Conservation (phyloP, 2,797 vertebrate species). For the Brachymystax lenok region DNA sequence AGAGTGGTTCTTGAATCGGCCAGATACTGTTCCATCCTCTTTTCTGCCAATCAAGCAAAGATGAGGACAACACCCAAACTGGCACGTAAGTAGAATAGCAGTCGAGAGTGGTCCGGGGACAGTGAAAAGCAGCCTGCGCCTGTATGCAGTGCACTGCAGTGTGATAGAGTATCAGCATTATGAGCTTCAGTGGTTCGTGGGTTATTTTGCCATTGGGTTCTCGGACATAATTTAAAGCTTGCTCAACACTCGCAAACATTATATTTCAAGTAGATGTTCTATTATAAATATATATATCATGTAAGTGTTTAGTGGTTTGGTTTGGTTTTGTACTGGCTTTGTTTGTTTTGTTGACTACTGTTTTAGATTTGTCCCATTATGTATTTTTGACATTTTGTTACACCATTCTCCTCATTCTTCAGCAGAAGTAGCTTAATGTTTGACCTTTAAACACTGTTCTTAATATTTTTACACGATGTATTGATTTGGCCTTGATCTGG, state of each 20-base stretch:
- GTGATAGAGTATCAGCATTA: constrained; percentile 51
- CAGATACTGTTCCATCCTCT: constrained; percentile 51
- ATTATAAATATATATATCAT: not conserved
- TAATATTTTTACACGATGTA: too few relatives aligned
- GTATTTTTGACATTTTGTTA: not conserved
- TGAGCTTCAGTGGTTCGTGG: constrained; percentile 37
- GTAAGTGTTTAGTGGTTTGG: not conserved
- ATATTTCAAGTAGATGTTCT: not conserved
- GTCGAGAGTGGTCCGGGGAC: not conserved
- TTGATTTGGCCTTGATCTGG: not conserved
- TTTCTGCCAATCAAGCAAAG: constrained; percentile 84
- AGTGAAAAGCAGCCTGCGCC: constrained; percentile 8
- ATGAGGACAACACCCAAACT: constrained; percentile 82
- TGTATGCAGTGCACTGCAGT: constrained; percentile 40
- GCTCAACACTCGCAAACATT: not conserved
- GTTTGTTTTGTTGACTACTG: not conserved
- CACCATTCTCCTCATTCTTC: too few relatives aligned
- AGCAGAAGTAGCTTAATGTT: too few relatives aligned
- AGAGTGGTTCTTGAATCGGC: constrained; percentile 57
- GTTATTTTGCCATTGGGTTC: not conserved
- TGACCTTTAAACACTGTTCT: too few relatives aligned
- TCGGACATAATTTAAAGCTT: not conserved
- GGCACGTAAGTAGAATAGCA: constrained; percentile 86
- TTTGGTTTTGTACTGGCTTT: not conserved
- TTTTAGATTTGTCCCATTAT: not conserved